phyloP scores from a whole-genome alignment of 2,888 invertebrate species.

The Nomada flava region DNA sequence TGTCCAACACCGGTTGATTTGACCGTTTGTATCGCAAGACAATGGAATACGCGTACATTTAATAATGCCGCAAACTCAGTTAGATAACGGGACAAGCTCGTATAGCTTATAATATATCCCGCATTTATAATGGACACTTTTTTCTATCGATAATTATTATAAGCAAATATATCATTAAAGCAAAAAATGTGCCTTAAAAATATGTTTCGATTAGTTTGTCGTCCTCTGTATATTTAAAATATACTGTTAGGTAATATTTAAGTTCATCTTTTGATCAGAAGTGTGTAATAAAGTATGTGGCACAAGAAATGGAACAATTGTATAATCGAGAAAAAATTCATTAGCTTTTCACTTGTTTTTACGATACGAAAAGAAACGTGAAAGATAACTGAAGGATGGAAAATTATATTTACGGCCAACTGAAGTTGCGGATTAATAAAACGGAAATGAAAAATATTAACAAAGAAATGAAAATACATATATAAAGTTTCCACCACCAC shows the following conservation, averaged over 20 bases:
- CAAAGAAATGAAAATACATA: conserved; percentile 11
- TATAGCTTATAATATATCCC: conserved; percentile 29
- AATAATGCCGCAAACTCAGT: conserved; percentile 82
- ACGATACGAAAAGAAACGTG: conserved; percentile 7
- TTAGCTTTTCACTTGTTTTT: conserved; percentile 19
- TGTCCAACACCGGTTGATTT: conserved; percentile 82
- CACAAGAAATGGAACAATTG: conserved; percentile 37
- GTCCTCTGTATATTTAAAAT: background rate
- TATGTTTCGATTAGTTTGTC: background rate
- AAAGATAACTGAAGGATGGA: conserved; percentile 4
- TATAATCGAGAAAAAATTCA: conserved; percentile 5
- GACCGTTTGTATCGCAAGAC: conserved; percentile 79
- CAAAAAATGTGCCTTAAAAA: background rate
- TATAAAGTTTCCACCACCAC: conserved; percentile 65
- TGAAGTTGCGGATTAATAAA: conserved; percentile 73
- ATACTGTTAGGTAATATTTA: background rate
- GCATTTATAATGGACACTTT: conserved; percentile 8
- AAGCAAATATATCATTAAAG: background rate
- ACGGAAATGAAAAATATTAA: conserved; percentile 50
- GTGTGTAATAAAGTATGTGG: conserved; percentile 69
- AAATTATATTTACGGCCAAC: conserved; percentile 60
- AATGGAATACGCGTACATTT: conserved; percentile 82
- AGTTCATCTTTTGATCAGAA: conserved; percentile 1
- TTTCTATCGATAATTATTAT: background rate
- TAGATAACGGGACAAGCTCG: conserved; percentile 60